Base-by-base conservation (phyloP, 1,140 invertebrate genomes). In the Orchestia grillus region DNA sequence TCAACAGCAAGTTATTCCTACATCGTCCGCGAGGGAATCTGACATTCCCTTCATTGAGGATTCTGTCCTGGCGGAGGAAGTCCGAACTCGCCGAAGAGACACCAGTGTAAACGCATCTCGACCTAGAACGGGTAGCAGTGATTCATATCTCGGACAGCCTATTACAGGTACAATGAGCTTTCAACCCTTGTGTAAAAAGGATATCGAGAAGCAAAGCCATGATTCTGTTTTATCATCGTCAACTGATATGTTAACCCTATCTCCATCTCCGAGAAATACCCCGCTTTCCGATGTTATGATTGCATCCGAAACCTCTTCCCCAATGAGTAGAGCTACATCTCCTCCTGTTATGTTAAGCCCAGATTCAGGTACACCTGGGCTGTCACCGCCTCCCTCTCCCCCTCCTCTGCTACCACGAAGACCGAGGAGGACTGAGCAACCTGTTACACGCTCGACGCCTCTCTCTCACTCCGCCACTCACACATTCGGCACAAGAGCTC, bases 31-130 rank as follows among this genome's bases (percentile, higher is more conserved):
- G 44, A 98, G 98, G 97, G 98, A 98, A 97, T 97, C 98, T 44
- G 98, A 98, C 97, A 98, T 98, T 97, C 98, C 98, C 77, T 98
- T 98, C 96, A 98, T 98, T 97, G 98, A 98, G 97, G 98, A 98
- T 96, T 62, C 44, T 40, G 92, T 91, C 45, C 43, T 62, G 43
- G 91, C 57, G 36, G 96, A 43, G 97, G 97, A 90, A 97, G 97
- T n/a, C 97, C 97, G 95, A 97, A 98, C 92, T 97, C 97, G 88
- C 96, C 97, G 96, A 97, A 97, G 62, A 96, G 97, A 95, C 97
- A 97, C 96, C 91, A 97, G 95, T 77, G 94, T 96, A 87, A 88
- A 53, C 19, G 57, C 95, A 41, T 96, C 97, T 95, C 96, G 97
- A 87, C 97, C 97, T 95, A 97, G 97, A 92, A 97, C 97, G 40